Evolutionary conservation across 35 echinoderm and acorn worm species (phyloP), one percentile per base, ranked within the genome.

Genomic region (Patiria miniata): DNA sequence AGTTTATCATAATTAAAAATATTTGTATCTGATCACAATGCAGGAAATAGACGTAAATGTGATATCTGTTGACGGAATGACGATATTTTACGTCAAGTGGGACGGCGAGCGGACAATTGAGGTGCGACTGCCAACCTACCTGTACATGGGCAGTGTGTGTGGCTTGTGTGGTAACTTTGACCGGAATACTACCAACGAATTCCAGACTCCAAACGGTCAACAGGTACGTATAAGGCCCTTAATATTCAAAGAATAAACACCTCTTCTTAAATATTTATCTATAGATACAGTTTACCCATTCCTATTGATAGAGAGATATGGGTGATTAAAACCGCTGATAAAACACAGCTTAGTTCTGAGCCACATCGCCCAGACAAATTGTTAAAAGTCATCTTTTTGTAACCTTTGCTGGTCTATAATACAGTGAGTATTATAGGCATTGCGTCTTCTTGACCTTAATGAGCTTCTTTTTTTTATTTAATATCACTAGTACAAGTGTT

Each of bases 121-220:
- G 79, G 61, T 97, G 14, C 87, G 91, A 23, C 61, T 97, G 1
- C 83, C 91, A 0, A 85, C 77, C 5, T 77, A 82, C 40, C 91
- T 59, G 29, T 97, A 93, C 52, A 50, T 38, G 44, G 88, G 80
- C 26, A 57, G 69, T 8, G 91, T 93, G 21, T 93, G 95, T 69
- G 95, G 95, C 36, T 54, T 97, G 50, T 97, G 95, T 77, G 95
- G 95, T 58, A 93, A 97, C 47, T 90, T 97, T 36, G 87, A 97
- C 69, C 61, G 84, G 28, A 90, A 97, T 42, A 26, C 17, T 29
- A 89, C 79, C 5, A 87, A 97, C 68, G 95, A 97, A 14, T 93
- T 90, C n/a, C 52, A 68, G 36, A 91, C 69, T 39, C 80, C 86
- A 22, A 61, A 88, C 77, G 94, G 94, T 22, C 52, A 44, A 53